Evolutionary conservation across 1,140 invertebrate species (phyloP), one percentile per base, ranked within the genome.

Genomic region (Drosophila aff.): DNA sequence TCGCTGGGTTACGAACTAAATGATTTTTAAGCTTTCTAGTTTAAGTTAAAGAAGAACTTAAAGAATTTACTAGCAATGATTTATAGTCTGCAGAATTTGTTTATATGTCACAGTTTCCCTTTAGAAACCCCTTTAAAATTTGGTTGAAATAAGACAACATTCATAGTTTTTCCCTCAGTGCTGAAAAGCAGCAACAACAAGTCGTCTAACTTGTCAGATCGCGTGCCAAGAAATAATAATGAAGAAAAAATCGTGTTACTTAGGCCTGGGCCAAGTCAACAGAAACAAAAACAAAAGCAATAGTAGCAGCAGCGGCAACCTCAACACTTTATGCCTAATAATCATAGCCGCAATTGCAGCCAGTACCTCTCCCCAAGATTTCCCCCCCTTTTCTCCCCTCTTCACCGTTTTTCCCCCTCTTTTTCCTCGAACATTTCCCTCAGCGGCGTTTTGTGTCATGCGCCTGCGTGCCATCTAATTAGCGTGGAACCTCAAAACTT

Each of bases 211-310:
- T 90, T 89, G 85, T 79, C 85, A 89, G 85, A 89, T 89, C 84
- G 84, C 84, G 84, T 89, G 84, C 84, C 85, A 89, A 89, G 81
- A 90, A 90, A 89, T 89, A 89, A 90, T 90, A 84, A 85, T 89
- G 76, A 89, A 76, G 85, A 79, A 89, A 55, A 89, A 90, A 90
- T 89, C 78, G 84, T 83, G 84, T 87, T 87, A 81, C 77, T 83
- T 81, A 83, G 84, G 65, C 72, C 67, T 74, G 82, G 66, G 67
- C 66, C 63, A 40, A 61, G 64, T 41, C 41, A 52, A 50, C 53
- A 43, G 21, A 59, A 55, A 59, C 26, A 64, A 38, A 44, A 50
- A 18, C 38, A 61, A 38, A 73, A 43, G 43, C 26, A 31, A 7
- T 7, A 46, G 10, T 18, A 60, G 31, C 78, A 43, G 10, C 40